Evolutionary conservation across 2,797 vertebrate species (phyloP).

Genomic region (Orientallactaga sibirica): DNA sequence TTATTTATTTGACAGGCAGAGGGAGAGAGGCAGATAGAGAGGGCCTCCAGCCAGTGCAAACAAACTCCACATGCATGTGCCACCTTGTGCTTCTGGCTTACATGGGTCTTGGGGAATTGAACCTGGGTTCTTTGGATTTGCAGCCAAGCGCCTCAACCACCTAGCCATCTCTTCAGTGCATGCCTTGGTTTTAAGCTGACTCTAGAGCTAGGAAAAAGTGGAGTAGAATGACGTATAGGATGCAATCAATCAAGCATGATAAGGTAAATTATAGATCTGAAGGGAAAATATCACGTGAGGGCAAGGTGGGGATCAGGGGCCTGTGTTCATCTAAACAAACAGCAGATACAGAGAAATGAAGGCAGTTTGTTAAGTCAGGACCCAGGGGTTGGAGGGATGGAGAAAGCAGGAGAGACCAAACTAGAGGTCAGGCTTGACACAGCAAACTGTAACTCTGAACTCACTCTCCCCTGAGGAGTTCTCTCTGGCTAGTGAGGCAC

Average conservation of each 20-base stretch:
- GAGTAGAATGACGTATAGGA: not conserved
- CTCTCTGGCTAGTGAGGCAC: not conserved
- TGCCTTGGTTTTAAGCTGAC: not conserved
- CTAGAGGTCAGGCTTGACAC: not conserved
- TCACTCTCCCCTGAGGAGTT: not conserved
- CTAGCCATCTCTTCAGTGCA: too few relatives aligned
- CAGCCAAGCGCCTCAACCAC: too few relatives aligned
- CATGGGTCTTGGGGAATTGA: too few relatives aligned
- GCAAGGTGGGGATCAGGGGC: not conserved
- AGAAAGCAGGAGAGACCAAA: not conserved
- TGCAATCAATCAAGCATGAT: conserved; percentile 18
- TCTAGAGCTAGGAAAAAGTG: not conserved
- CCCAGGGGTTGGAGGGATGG: not conserved
- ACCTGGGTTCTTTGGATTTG: too few relatives aligned
- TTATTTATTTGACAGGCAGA: too few relatives aligned
- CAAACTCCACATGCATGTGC: too few relatives aligned
- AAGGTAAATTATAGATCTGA: not conserved
- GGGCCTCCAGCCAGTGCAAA: too few relatives aligned
- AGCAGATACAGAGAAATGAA: not conserved
- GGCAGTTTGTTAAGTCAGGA: not conserved
- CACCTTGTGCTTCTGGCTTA: too few relatives aligned
- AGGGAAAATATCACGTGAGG: not conserved
- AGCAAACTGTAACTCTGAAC: not conserved
- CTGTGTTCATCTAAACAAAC: not conserved
- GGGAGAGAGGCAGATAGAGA: too few relatives aligned